A percentile compares a stretch with the other conserved stretches of the same genome.
Conservation (phyloP, 1,140 invertebrate species). For the Argopecten irradians region DNA sequence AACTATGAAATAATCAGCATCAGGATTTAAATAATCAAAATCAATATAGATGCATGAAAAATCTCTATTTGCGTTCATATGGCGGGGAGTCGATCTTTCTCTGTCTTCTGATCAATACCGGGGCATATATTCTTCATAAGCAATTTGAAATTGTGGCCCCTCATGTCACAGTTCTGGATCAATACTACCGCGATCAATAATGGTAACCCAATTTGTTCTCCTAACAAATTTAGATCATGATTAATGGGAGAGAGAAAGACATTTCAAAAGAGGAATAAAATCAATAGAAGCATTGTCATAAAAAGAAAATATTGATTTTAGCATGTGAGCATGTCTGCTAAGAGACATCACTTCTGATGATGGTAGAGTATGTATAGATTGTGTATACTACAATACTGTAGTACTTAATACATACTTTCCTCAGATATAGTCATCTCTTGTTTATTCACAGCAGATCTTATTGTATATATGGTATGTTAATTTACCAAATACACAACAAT, state of each 20-base stretch:
- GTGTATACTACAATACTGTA: not conserved
- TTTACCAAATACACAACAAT: no score
- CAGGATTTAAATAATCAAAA: not conserved
- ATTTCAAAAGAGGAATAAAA: slow-evolving; percentile 48
- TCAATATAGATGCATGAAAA: slow-evolving; percentile 9
- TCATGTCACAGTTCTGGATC: not conserved
- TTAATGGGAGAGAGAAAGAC: slow-evolving; percentile 51
- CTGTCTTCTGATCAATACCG: not conserved
- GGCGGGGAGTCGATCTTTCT: not conserved
- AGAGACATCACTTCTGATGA: not conserved
- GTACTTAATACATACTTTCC: not conserved
- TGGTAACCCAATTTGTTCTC: slow-evolving; percentile 57
- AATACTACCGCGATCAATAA: slow-evolving; percentile 44
- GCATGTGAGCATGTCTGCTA: slow-evolving; percentile 27
- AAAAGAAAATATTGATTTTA: slow-evolving; percentile 55
- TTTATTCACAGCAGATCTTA: no score
- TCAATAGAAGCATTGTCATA: slow-evolving; percentile 58
- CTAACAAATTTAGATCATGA: slow-evolving; percentile 48
- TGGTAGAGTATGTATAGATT: slow-evolving; percentile 25
- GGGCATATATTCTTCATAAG: not conserved
- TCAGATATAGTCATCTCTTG: not conserved
- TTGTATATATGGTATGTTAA: no score
- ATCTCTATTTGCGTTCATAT: not conserved
- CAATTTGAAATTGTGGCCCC: slow-evolving; percentile 20
- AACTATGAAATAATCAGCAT: not conserved